A percentile compares a stretch with the other conserved stretches of the same genome.
Evolutionary conservation across 2,797 vertebrate species (phyloP).

Genomic region (Dromococcyx pavoninus): DNA sequence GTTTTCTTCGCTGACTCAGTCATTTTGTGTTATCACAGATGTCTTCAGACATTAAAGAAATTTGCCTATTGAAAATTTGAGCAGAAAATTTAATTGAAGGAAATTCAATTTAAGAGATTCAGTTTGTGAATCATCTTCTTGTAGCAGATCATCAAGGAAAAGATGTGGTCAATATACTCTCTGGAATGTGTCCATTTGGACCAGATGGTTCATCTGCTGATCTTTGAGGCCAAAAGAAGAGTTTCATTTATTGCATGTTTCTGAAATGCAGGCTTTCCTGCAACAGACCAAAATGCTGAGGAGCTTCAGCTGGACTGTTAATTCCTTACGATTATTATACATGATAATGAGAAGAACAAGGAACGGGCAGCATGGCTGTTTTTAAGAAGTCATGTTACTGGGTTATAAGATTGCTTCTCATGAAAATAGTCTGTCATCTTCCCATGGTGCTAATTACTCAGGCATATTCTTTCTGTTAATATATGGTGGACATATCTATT

Average conservation of each 20-base stretch:
- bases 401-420: background rate
- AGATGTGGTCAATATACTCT: background rate
- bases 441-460: background rate
- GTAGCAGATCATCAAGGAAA: background rate
- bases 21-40: background rate
- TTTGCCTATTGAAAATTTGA: background rate
- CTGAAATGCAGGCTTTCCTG: background rate
- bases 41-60: background rate
- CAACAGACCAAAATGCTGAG: background rate
- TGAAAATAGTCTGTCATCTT: background rate
- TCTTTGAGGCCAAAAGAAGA: background rate
- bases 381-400: background rate
- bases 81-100: background rate
- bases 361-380: background rate
- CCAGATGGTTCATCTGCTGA: background rate
- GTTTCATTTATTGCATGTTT: background rate
- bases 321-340: background rate
- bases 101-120: background rate
- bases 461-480: background rate
- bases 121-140: background rate
- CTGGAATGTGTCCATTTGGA: background rate
- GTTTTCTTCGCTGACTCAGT: background rate
- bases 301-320: background rate
- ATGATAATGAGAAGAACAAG: background rate
- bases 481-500: background rate